These are phyloP conservation scores for Psylliodes chrysocephalus DNA, from an alignment of 2,888 invertebrate genomes.

Conservation along the genomic window DNA sequence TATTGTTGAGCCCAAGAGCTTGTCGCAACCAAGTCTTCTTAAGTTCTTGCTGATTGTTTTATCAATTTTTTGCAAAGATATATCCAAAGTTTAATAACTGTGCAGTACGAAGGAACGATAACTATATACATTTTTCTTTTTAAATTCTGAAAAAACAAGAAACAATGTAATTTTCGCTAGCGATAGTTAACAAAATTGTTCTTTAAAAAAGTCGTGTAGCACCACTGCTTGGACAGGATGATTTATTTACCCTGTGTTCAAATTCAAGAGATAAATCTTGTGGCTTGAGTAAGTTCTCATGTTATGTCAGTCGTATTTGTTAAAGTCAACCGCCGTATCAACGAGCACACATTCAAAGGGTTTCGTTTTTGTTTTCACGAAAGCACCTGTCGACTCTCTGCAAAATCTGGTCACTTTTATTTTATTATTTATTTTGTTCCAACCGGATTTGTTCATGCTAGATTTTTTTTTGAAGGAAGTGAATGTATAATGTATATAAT, in stretches of 20 bases:
- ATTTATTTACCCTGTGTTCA: constrained; percentile 24
- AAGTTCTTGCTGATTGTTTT: too few species aligned
- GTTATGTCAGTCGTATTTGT: constrained; percentile 24
- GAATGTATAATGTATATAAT: too few species aligned
- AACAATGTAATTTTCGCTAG: not conserved
- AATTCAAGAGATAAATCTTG: constrained; percentile 22
- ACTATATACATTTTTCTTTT: too few species aligned
- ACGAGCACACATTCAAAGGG: not conserved
- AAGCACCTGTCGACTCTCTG: constrained; percentile 1
- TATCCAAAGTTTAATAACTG: too few species aligned
- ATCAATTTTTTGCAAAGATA: too few species aligned
- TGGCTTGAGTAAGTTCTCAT: constrained; percentile 25
- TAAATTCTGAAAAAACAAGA: not conserved
- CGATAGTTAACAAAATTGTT: too few species aligned
- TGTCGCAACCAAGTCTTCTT: too few species aligned
- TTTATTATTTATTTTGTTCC: too few species aligned
- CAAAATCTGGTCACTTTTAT: not conserved
- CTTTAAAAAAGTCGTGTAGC: not conserved
- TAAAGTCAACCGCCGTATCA: constrained; percentile 15
- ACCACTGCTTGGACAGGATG: constrained; percentile 18
- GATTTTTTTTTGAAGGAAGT: too few species aligned
- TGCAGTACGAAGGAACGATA: too few species aligned
- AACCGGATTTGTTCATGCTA: too few species aligned
- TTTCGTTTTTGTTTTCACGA: constrained; percentile 10
- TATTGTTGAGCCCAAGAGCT: too few species aligned